Base-by-base conservation (phyloP, 2,113 vertebrate species). In the Vombatus ursinus region DNA sequence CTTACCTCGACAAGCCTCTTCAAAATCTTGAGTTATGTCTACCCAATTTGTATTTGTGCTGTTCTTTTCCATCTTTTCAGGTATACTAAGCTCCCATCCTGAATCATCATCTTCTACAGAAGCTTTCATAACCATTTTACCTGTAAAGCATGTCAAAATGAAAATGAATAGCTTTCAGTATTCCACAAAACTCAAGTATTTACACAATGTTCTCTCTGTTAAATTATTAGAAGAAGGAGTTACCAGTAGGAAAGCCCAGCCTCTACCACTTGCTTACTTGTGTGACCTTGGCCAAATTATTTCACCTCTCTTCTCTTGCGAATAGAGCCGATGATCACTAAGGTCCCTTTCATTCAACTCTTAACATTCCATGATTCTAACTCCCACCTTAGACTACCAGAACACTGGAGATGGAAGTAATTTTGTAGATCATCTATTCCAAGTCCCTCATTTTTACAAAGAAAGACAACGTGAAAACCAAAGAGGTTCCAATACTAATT, bases 1-100 rank as follows among this genome's bases (percentile, higher is more conserved):
- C 98, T 98, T 96, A 99, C 99, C 99, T 99, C 99, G 99, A 98
- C 99, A 99, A 51, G 99, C 99, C 53, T 99, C 99, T 98, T 99
- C 99, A 97, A 99, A 99, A 94, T 99, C 99, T 91, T 99, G 99
- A 8, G 99, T 99, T 97, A 99, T 99, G 97, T 99, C 99, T 98
- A 99, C 98, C 99, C 99, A 99, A 98, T 98, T 99, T 93, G 99
- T 98, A 98, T 98, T 99, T 93, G 99, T 98, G 97, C 99, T 99
- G 98, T 98, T 99, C 97, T 99, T 99, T 94, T 99, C 99, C 99
- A 99, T 99, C 98, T 99, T 99, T 96, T 99, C 99, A 93, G 99
- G 99, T 96, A 99, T 98, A 94, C 99, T 97, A 0, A 99, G 99
- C 90, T 99, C 99, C 99, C 99, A 99, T 68, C 99, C 99, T n/a